A percentile compares a stretch with the other conserved stretches of the same genome.
phyloP scores from a whole-genome alignment of 2,888 invertebrate genomes.

The Leptinotarsa haldemani region DNA sequence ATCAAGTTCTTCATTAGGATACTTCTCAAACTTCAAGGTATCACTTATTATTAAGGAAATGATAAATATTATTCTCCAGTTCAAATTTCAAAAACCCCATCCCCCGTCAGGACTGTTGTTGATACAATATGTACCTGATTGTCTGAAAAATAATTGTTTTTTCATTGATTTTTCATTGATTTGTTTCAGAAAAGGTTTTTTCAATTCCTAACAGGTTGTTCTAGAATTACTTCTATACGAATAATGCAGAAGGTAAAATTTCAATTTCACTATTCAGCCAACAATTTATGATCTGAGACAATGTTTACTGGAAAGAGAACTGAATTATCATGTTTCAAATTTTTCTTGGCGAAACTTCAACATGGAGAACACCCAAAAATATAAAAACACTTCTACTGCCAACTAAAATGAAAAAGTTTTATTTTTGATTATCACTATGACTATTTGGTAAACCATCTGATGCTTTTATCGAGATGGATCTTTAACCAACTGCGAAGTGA shows the following conservation, averaged over 20 bases:
- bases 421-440: constrained; percentile 22
- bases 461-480: neutral
- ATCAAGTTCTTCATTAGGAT: too few relatives aligned
- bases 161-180: too few relatives aligned
- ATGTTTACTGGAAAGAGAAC: constrained; percentile 28
- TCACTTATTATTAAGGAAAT: too few relatives aligned
- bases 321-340: constrained; percentile 30
- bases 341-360: constrained; percentile 52
- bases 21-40: too few relatives aligned
- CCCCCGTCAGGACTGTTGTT: too few relatives aligned
- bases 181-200: too few relatives aligned
- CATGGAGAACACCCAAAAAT: constrained; percentile 52
- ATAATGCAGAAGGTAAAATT: neutral
- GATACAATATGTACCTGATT: too few relatives aligned
- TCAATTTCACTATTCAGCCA: neutral
- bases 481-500: neutral
- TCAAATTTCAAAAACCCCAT: too few relatives aligned
- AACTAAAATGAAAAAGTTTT: constrained; percentile 36
- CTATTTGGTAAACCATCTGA: neutral
- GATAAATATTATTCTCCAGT: too few relatives aligned
- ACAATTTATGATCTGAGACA: neutral
- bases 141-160: too few relatives aligned
- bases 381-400: constrained; percentile 47
- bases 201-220: too few relatives aligned
- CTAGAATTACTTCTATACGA: too few relatives aligned